Evolutionary conservation across 2,797 vertebrate species (phyloP).

Genomic region (Anguilla megastoma): DNA sequence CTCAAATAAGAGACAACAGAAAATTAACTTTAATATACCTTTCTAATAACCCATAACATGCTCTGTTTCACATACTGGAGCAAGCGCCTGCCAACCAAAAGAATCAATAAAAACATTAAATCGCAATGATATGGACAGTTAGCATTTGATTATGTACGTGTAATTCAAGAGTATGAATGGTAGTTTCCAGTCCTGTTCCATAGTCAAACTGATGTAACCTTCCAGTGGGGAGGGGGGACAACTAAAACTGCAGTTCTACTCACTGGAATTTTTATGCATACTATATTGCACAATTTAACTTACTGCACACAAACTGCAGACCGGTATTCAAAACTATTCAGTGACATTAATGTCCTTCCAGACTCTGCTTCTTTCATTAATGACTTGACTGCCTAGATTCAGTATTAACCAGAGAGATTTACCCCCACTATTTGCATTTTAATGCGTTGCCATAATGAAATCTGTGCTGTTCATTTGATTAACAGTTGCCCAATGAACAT

Average conservation of each 20-base stretch:
- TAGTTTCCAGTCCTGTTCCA: background rate
- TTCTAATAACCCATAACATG: background rate
- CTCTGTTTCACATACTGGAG: too few species aligned
- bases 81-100: background rate
- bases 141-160: background rate
- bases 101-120: background rate
- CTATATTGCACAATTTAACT: background rate
- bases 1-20: background rate
- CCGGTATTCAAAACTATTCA: background rate
- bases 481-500: conserved; percentile 23
- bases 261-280: background rate
- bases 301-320: background rate
- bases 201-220: background rate
- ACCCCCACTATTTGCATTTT: conserved; percentile 52
- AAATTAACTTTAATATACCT: background rate
- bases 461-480: conserved; percentile 36
- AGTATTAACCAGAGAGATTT: conserved; percentile 44
- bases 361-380: conserved; percentile 24
- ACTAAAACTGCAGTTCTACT: conserved; percentile 11
- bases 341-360: conserved; percentile 30
- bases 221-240: background rate
- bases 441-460: conserved; percentile 49
- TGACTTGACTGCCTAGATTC: conserved; percentile 19
- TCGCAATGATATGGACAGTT: background rate
- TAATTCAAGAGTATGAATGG: background rate